Percentiles rank a stretch among this genome's conserved stretches.
These are phyloP conservation scores for Falcaria lacertinaria DNA, from an alignment of 2,888 invertebrate species.

Conservation along the genomic window DNA sequence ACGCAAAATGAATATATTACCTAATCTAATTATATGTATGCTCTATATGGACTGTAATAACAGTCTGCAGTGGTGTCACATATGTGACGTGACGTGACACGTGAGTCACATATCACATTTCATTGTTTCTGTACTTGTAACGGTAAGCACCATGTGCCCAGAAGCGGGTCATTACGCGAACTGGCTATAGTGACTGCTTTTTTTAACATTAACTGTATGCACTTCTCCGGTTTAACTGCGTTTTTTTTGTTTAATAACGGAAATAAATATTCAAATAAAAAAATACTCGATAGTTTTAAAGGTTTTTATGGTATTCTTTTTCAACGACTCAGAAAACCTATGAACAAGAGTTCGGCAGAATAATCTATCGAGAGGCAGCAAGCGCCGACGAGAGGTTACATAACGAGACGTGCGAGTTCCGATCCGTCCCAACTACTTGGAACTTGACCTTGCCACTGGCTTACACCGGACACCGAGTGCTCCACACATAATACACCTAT, in stretches of 20 bases:
- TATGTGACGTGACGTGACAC: too few relatives aligned
- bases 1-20: too few relatives aligned
- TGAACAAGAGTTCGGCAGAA: too few relatives aligned
- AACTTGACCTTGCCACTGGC: slow-evolving; percentile 57
- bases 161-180: not conserved
- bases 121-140: not conserved
- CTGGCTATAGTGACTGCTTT: not conserved
- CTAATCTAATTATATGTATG: too few relatives aligned
- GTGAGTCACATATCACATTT: not conserved
- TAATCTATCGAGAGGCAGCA: slow-evolving; percentile 21
- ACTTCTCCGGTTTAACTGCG: too few relatives aligned
- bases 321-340: too few relatives aligned
- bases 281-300: not conserved
- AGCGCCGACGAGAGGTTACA: slow-evolving; percentile 31
- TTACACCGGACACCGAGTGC: slow-evolving; percentile 5
- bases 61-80: too few relatives aligned
- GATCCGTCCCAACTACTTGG: slow-evolving; percentile 35
- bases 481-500: slow-evolving; percentile 2
- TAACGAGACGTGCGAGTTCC: slow-evolving; percentile 41
- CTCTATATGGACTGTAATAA: too few relatives aligned
- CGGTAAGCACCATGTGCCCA: not conserved
- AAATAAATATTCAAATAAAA: too few relatives aligned
- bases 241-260: too few relatives aligned
- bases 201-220: too few relatives aligned
- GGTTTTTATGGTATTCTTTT: too few relatives aligned